Conservation (phyloP, 2,113 vertebrate species). For the Calidris pugnax region DNA sequence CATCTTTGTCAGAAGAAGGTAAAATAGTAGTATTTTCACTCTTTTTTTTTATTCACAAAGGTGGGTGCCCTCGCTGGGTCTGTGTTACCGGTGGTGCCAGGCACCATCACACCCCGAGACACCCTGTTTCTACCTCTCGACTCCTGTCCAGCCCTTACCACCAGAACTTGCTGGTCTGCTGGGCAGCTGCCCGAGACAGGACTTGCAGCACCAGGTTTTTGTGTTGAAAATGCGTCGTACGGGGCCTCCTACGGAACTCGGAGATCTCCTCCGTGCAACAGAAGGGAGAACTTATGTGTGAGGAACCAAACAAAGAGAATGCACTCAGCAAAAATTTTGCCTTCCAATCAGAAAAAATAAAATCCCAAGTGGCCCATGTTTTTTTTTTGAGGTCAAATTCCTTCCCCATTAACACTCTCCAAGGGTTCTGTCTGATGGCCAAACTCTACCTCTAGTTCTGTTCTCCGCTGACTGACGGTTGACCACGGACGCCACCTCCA, state of each 20-base stretch:
- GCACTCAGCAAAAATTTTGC: not conserved
- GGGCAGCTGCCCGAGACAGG: not conserved
- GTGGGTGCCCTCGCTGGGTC: not conserved
- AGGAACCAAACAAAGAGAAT: not conserved
- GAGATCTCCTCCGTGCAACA: not conserved
- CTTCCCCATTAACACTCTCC: not conserved
- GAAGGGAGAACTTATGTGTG: not conserved
- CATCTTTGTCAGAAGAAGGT: not conserved
- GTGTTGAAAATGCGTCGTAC: rapidly evolving
- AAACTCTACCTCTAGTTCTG: not conserved
- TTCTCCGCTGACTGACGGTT: not conserved
- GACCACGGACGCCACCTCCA: not conserved
- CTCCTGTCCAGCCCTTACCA: not conserved
- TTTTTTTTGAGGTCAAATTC: not conserved
- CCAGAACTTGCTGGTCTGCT: not conserved
- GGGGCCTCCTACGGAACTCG: rapidly evolving
- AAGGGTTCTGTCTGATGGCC: not conserved
- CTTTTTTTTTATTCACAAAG: not conserved
- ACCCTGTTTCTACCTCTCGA: rapidly evolving
- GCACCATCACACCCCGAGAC: rapidly evolving
- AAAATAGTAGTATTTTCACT: not conserved
- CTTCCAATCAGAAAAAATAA: not conserved
- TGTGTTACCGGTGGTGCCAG: not conserved
- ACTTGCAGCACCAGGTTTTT: not conserved
- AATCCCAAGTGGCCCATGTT: not conserved